Percentiles rank a stretch among this genome's conserved stretches.
Evolutionary conservation across 1,140 invertebrate genomes (phyloP).

Genomic region (Camponotus vicinus): DNA sequence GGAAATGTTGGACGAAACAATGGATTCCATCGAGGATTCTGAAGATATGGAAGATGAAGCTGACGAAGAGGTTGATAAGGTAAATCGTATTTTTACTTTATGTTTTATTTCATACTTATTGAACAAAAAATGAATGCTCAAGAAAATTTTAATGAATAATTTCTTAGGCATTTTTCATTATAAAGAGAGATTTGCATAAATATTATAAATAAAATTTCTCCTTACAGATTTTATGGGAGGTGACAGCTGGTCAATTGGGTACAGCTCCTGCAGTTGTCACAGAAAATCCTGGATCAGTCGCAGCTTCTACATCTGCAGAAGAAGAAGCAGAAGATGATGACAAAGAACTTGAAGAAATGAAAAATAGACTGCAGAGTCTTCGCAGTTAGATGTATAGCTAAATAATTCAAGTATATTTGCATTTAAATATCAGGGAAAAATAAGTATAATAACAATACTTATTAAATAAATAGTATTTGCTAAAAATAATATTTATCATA

Average conservation of each 20-base stretch:
- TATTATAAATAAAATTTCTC: slow-evolving; percentile 6
- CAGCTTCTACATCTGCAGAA: slow-evolving; percentile 86
- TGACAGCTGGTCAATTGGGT: slow-evolving; percentile 97
- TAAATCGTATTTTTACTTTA: slow-evolving; percentile 77
- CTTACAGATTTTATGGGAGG: slow-evolving; percentile 95
- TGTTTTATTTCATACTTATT: not conserved
- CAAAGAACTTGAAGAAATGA: slow-evolving; percentile 94
- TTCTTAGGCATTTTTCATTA: not conserved
- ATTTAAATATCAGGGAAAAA: slow-evolving; percentile 50
- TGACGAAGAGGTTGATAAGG: slow-evolving; percentile 97
- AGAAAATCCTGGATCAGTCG: slow-evolving; percentile 87
- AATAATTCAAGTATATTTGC: slow-evolving; percentile 54
- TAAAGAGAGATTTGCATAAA: not conserved
- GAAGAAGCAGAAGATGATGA: slow-evolving; percentile 88
- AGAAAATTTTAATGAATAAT: not conserved
- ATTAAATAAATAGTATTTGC: slow-evolving; percentile 29
- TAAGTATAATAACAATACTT: slow-evolving; percentile 43
- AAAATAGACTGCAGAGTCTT: slow-evolving; percentile 93
- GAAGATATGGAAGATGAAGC: slow-evolving; percentile 97
- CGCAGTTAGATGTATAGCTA: slow-evolving; percentile 88
- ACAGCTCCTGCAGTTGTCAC: slow-evolving; percentile 93
- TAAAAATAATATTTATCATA: slow-evolving; percentile 10
- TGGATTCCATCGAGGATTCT: slow-evolving; percentile 95
- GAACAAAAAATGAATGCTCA: not conserved
- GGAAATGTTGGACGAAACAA: slow-evolving; percentile 98